A percentile compares a stretch with the other conserved stretches of the same genome.
Evolutionary conservation across 2,113 vertebrate genomes (phyloP).

Genomic region (Cynoglossus semilaevis): DNA sequence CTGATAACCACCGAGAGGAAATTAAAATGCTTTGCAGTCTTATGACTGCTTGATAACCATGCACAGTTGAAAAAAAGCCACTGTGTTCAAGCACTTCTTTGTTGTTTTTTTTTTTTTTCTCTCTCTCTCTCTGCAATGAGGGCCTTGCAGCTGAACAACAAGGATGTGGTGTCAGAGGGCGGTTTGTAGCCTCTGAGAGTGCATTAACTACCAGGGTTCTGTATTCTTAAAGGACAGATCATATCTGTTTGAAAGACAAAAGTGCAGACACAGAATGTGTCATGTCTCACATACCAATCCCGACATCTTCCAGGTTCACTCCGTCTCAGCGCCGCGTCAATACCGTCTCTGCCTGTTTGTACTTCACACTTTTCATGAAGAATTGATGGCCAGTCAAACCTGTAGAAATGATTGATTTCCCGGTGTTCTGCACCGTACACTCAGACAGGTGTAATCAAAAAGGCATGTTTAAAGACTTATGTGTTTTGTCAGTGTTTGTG

Average conservation of each 20-base stretch:
- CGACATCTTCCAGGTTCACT: no score
- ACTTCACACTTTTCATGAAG: conserved; percentile 53
- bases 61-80: conserved; percentile 44
- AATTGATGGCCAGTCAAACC: conserved; percentile 68
- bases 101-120: conserved; percentile 29
- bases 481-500: conserved; percentile 34
- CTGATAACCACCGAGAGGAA: conserved; percentile 60
- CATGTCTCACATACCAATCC: conserved; percentile 9
- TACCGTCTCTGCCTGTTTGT: conserved; percentile 39
- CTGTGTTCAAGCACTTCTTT: conserved; percentile 51
- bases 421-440: conserved; percentile 57
- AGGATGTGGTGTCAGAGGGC: conserved; percentile 72
- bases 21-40: conserved; percentile 59
- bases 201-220: conserved; percentile 54
- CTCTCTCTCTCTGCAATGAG: conserved; percentile 5
- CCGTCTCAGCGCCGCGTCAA: not conserved
- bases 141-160: conserved; percentile 62
- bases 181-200: conserved; percentile 62
- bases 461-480: conserved; percentile 51
- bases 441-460: conserved; percentile 61
- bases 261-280: conserved; percentile 30
- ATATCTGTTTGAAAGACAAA: conserved; percentile 41
- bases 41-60: conserved; percentile 64
- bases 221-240: conserved; percentile 41
- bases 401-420: conserved; percentile 65